A percentile compares a stretch with the other conserved stretches of the same genome.
phyloP scores from a whole-genome alignment of 2,888 invertebrate species.

The Sipha maydis region DNA sequence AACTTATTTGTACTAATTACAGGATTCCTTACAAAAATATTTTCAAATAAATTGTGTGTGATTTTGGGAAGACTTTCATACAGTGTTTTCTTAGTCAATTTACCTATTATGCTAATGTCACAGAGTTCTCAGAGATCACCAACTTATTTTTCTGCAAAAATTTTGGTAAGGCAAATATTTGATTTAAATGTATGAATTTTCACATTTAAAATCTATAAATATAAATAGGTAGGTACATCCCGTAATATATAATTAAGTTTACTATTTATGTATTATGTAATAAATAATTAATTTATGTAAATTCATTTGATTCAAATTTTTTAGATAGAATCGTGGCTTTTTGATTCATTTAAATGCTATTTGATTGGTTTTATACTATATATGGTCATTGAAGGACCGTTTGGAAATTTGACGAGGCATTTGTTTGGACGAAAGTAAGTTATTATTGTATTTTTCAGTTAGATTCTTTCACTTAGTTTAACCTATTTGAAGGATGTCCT shows the following conservation, averaged over 20 bases:
- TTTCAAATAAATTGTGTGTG: not conserved
- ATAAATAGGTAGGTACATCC: no score
- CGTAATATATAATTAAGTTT: not conserved
- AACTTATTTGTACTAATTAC: no score
- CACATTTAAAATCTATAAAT: no score
- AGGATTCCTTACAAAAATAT: not conserved
- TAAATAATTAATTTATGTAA: no score
- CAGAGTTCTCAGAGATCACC: conserved; percentile 21
- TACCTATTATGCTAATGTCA: conserved; percentile 19
- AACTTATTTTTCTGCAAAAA: not conserved
- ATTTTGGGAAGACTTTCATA: conserved; percentile 35
- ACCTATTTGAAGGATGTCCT: no score
- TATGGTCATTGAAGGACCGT: conserved; percentile 24
- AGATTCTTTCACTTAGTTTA: no score
- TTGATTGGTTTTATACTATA: not conserved
- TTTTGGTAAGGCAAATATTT: not conserved
- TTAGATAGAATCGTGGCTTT: not conserved
- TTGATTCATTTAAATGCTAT: conserved; percentile 37
- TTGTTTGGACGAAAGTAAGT: conserved; percentile 30
- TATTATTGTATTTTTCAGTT: not conserved
- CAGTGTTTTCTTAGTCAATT: conserved; percentile 37
- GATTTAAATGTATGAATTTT: not conserved
- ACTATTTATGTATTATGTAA: not conserved
- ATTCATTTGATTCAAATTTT: not conserved
- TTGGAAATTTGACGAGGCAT: not conserved